Base-by-base conservation (phyloP, 64 coral and sea anemone species). In the Platygyra sinensis region DNA sequence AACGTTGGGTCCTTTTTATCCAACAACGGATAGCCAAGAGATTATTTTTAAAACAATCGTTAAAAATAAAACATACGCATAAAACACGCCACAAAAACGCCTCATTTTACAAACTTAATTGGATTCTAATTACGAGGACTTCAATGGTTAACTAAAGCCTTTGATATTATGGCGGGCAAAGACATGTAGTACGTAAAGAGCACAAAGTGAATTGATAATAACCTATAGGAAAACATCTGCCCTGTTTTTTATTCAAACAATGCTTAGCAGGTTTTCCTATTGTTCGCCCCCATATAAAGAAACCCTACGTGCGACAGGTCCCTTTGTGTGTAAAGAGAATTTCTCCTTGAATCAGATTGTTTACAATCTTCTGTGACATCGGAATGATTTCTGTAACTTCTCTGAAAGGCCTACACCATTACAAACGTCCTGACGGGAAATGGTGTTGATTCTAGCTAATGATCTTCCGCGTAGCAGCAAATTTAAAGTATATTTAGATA, bases 171-270 rank as follows among this genome's bases (percentile, higher is more conserved):
- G 8, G 15, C 36, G 17, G 63, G 71, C 46, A 85, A 85, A 20
- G 64, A 22, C 63, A 50, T 11, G 22, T 57, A 57, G 12, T n/a
- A n/a, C n/a, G n/a, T 27, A 51, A 71, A 85, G 36, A 24, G 38
- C 38, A 85, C 19, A 69, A 38, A 20, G 13, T 29, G 51, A 79
- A 79, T 79, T 79, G 27, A 52, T 85, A 50, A 69, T 72, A 51
- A 25, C 13, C 71, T 1, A 28, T 71, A 51, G 0, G 10, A 71
- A 85, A 71, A 72, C 81, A 85, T 85, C 81, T 85, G 81, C 19
- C 8, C 24, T 85, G 62, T 85, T 49, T 85, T 71, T 72, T 22
- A 50, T 71, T 71, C 32, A 85, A 85, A 85, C 81, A 85, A 85
- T 71, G 39, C 36, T 2, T 85, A 85, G 81, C 81, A 85, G 81